Base-by-base conservation (phyloP, 2,113 vertebrate species). In the Eubucco bourcierii region DNA sequence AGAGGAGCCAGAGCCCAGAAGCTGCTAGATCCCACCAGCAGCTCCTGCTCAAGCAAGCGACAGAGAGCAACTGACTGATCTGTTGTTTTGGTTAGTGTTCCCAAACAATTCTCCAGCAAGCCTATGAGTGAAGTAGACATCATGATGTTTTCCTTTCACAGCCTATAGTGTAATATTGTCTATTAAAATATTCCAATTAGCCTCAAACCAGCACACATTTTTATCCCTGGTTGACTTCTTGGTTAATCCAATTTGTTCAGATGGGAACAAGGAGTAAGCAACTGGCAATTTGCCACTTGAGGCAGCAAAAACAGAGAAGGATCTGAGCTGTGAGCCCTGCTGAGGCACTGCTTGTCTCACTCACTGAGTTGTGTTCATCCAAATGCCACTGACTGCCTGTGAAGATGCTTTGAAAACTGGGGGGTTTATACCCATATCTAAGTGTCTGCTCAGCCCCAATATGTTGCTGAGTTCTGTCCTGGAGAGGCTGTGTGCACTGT, bases 281-380 rank as follows among this genome's bases (percentile, higher is more conserved):
- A 67, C 73, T 91, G 85, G 66, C 79, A 70, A 21, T 72, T 80
- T 63, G 78, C 65, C 7, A 1, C 72, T 39, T 60, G 59, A 90
- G 70, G 39, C 47, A 78, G 61, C 41, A 84, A 81, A 83, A 87
- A 6, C 0, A 83, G 63, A 58, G 47, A 47, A 81, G 71, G 44
- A 72, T 31, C 50, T 52, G 70, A 53, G 44, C 72, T 1, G 0
- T 2, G 7, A 63, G 13, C 16, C 31, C 27, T 1, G 2, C 23
- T 46, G 39, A 46, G 34, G 27, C 31, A 21, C 18, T 19, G 39
- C 50, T 68, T 56, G 28, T 67, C 0, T 0, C 46, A 24, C 19
- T 53, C 0, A 0, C 27, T 50, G 53, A 68, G 53, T 5, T 1
- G 5, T 8, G 59, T 56, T 60, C 11, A 6, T 33, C n/a, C 34